Evolutionary conservation across 1,140 invertebrate species (phyloP).

Genomic region (Drosophila azteca): DNA sequence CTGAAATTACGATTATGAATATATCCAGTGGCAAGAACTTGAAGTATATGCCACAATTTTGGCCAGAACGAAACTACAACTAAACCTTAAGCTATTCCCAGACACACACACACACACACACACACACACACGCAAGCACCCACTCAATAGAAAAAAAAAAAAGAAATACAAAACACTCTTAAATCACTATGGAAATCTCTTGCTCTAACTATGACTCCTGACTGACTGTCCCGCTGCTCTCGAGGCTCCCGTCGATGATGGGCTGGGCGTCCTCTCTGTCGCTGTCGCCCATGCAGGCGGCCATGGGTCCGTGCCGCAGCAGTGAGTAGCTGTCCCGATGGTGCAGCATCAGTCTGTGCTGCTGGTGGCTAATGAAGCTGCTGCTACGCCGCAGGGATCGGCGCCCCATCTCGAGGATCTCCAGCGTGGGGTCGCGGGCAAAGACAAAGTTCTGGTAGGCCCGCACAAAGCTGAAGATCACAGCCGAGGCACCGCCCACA

Average conservation of each 20-base stretch:
- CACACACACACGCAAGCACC: background rate
- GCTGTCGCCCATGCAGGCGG: conserved; percentile 54
- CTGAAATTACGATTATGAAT: conserved; percentile 27
- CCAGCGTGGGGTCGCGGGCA: conserved; percentile 86
- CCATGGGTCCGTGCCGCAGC: conserved; percentile 82
- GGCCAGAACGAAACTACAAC: conserved; percentile 63
- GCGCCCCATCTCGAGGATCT: conserved; percentile 90
- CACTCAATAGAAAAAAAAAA: conserved; percentile 16
- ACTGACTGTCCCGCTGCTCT: conserved; percentile 14
- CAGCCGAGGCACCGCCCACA: conserved; percentile 86
- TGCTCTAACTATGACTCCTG: conserved; percentile 50
- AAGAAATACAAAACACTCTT: conserved; percentile 3
- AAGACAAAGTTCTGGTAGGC: conserved; percentile 90
- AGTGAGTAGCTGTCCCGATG: conserved; percentile 86
- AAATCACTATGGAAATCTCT: conserved; percentile 21
- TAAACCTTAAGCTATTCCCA: conserved; percentile 19
- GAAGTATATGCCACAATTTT: conserved; percentile 70
- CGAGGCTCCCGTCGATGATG: conserved; percentile 59
- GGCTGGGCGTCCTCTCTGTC: conserved; percentile 66
- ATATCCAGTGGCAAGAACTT: conserved; percentile 52
- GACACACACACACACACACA: background rate
- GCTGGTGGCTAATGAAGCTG: conserved; percentile 88
- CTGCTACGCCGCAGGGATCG: conserved; percentile 89
- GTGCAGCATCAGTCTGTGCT: conserved; percentile 86
- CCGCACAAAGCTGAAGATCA: conserved; percentile 88